Base-by-base conservation (phyloP, 2,888 invertebrate species). In the Tenthredo mesomela region DNA sequence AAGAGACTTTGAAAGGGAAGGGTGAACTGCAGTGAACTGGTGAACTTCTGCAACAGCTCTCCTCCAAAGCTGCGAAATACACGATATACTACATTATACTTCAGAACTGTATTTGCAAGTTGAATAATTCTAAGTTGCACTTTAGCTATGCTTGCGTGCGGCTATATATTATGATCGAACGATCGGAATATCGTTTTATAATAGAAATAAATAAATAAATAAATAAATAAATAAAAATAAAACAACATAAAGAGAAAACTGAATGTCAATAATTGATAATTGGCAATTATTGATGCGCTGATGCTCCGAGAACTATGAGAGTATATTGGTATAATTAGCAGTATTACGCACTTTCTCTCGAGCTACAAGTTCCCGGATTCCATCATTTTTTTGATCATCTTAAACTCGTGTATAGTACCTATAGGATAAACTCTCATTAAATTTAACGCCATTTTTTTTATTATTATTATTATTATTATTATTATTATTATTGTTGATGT, bases 1-100 rank as follows among this genome's bases (percentile, higher is more conserved):
- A 80, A 80, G 58, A 80, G 21, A 80, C 80, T 80, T 61, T 61
- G 80, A 80, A 80, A 80, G 80, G 80, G 80, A 58, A 80, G 80
- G 80, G 58, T 80, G 80, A 80, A 61, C 80, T 40, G 58, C 61
- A 80, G 61, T 80, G 80, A 80, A 80, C 80, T 80, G 80, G 80
- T 80, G 80, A 80, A 80, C 80, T 80, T 50, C 50, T 29, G 47
- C 18, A 40, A 12, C 18, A 43, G 40, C 43, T 40, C 71, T 73
- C n/a, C 43, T 33, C 71, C n/a, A 43, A 21, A 73, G 40, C 21
- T 43, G 71, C 25, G 21, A 73, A 43, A 33, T 4, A 43, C 18
- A 73, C n/a, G 43, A 4, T 33, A 25, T 43, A 21, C 43, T 70
- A 25, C 71, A 21, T 73, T 70, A 70, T n/a, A 70, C 15, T 33